These are phyloP conservation scores for Leptopilina boulardi DNA, from an alignment of 1,140 invertebrate genomes.

Conservation along the genomic window DNA sequence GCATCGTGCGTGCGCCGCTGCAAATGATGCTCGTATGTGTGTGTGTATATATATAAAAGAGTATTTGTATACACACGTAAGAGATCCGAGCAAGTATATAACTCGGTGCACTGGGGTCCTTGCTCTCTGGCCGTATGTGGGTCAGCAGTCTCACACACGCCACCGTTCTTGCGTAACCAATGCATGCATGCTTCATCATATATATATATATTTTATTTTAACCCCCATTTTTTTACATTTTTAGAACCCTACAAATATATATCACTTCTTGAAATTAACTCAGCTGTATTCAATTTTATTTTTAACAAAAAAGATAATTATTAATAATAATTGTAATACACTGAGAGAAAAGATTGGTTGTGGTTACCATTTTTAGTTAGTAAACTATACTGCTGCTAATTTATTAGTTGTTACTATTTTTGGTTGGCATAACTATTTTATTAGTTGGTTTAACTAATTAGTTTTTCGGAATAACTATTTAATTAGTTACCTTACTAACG, in stretches of 20 bases:
- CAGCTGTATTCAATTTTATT: too few relatives aligned
- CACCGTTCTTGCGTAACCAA: constrained; percentile 75
- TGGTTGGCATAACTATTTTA: too few relatives aligned
- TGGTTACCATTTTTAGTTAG: too few relatives aligned
- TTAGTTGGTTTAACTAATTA: too few relatives aligned
- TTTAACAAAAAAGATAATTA: too few relatives aligned
- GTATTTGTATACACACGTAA: constrained; percentile 35
- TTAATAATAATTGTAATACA: too few relatives aligned
- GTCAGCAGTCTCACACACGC: constrained; percentile 77
- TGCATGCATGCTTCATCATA: constrained; percentile 71
- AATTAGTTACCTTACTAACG: too few relatives aligned
- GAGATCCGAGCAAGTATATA: constrained; percentile 43
- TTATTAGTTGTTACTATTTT: too few relatives aligned
- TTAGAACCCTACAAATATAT: constrained; percentile 20
- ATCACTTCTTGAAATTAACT: neutral
- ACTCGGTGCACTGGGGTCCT: constrained; percentile 71
- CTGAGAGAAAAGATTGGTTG: too few relatives aligned
- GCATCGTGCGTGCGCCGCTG: constrained; percentile 44
- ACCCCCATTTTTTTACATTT: constrained; percentile 42
- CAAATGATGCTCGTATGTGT: constrained; percentile 33
- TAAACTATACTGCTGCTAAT: too few relatives aligned
- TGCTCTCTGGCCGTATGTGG: constrained; percentile 75
- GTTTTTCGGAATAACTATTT: too few relatives aligned
- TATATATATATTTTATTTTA: constrained; percentile 39
- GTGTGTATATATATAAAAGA: constrained; percentile 32